A percentile compares a stretch with the other conserved stretches of the same genome.
phyloP scores from a whole-genome alignment of 2,113 vertebrate species.

The Prunella himalayana region DNA sequence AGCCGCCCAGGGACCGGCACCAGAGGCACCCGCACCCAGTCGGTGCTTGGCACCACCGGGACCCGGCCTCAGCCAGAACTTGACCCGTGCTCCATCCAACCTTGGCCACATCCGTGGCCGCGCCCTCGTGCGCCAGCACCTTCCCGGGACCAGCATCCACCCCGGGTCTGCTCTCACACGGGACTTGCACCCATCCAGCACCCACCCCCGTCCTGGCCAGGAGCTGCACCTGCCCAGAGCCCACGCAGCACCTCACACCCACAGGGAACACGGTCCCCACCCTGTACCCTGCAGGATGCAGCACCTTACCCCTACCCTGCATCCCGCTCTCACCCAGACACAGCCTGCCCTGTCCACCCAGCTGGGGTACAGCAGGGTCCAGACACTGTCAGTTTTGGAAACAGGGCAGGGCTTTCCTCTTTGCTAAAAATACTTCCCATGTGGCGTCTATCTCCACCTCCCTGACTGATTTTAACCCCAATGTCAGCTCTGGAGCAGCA shows the following conservation, averaged over 20 bases:
- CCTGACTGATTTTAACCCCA: rapidly evolving
- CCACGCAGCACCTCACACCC: no score
- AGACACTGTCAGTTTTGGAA: background rate
- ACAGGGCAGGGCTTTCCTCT: background rate
- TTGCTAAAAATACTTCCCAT: background rate
- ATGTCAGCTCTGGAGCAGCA: background rate
- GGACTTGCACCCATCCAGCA: background rate
- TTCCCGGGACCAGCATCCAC: background rate
- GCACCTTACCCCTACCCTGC: no score
- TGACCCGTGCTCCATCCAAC: background rate
- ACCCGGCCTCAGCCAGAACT: background rate
- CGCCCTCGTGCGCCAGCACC: background rate
- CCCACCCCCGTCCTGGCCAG: background rate
- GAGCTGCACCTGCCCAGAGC: background rate
- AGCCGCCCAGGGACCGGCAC: background rate
- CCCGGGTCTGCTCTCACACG: background rate
- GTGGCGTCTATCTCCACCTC: background rate
- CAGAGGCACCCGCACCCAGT: background rate
- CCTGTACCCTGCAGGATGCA: no score
- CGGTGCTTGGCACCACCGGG: background rate
- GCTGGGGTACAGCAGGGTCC: no score
- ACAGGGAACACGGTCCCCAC: background rate
- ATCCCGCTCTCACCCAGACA: background rate
- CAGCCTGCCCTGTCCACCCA: background rate
- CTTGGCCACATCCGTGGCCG: background rate